Percentiles rank a stretch among this genome's conserved stretches.
phyloP scores from a whole-genome alignment of 2,113 vertebrate species.

The Perca schrenkii region DNA sequence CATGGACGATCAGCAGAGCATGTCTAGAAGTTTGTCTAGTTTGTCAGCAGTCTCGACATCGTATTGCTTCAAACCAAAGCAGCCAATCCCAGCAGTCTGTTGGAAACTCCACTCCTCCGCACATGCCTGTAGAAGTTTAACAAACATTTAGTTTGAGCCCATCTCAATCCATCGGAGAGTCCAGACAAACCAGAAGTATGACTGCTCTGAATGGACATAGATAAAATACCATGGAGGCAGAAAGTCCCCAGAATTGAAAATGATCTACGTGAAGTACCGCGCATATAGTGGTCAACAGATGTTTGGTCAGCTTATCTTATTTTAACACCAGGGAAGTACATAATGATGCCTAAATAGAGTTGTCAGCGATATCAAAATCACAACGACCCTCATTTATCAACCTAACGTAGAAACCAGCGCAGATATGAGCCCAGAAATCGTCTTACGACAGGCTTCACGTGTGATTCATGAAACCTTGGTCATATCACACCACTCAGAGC shows the following conservation, averaged over 20 bases:
- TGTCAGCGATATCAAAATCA: background rate
- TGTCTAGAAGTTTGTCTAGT: background rate
- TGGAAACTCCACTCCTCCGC: background rate
- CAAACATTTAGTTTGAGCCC: background rate
- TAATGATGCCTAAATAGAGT: background rate
- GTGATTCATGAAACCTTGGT: too few relatives aligned
- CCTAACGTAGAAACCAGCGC: too few relatives aligned
- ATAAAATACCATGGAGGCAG: too few relatives aligned
- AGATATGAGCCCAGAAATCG: too few relatives aligned
- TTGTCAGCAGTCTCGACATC: background rate
- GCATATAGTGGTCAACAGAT: background rate
- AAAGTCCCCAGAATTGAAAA: background rate
- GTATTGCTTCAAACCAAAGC: background rate
- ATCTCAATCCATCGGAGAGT: background rate
- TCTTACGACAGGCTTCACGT: too few relatives aligned
- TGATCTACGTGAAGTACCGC: too few relatives aligned
- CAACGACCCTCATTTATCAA: too few relatives aligned
- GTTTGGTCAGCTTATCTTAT: background rate
- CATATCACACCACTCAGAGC: too few relatives aligned
- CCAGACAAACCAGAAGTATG: background rate
- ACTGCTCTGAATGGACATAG: background rate
- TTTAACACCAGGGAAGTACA: background rate
- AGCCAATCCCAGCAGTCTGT: background rate
- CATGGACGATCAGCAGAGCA: too few relatives aligned
- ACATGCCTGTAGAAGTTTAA: too few relatives aligned